These are phyloP conservation scores for Bombus huntii DNA, from an alignment of 1,140 invertebrate genomes.

Conservation along the genomic window DNA sequence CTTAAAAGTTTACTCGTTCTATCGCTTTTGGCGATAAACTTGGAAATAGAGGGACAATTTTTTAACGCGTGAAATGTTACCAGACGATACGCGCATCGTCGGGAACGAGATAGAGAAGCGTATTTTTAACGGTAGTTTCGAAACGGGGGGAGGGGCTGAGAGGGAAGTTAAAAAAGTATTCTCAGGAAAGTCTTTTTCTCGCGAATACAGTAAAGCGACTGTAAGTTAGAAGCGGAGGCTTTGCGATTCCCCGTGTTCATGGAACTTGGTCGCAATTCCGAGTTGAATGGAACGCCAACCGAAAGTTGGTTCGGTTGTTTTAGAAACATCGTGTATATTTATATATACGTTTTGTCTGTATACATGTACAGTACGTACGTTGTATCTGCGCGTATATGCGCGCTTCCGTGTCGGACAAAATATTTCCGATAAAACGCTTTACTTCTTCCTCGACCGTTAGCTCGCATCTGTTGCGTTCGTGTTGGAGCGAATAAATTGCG, in stretches of 20 bases:
- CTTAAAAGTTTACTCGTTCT: neutral
- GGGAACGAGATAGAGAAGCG: neutral
- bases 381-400: too few species aligned
- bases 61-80: neutral
- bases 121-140: constrained; percentile 29
- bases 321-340: neutral
- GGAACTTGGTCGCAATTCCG: constrained; percentile 4
- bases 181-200: neutral
- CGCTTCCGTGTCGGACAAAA: constrained; percentile 15
- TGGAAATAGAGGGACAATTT: neutral
- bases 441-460: constrained; percentile 23
- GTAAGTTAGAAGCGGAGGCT: constrained; percentile 5
- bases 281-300: neutral
- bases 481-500: constrained; percentile 46
- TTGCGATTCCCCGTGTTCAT: neutral
- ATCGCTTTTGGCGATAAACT: neutral
- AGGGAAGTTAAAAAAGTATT: constrained; percentile 7
- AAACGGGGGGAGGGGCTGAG: neutral
- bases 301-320: constrained; percentile 6
- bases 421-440: constrained; percentile 39
- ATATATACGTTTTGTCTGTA: too few species aligned
- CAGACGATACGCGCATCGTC: neutral
- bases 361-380: neutral
- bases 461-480: constrained; percentile 47
- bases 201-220: neutral